phyloP scores from a whole-genome alignment of 2,888 invertebrate species.

The Lypha dubia region DNA sequence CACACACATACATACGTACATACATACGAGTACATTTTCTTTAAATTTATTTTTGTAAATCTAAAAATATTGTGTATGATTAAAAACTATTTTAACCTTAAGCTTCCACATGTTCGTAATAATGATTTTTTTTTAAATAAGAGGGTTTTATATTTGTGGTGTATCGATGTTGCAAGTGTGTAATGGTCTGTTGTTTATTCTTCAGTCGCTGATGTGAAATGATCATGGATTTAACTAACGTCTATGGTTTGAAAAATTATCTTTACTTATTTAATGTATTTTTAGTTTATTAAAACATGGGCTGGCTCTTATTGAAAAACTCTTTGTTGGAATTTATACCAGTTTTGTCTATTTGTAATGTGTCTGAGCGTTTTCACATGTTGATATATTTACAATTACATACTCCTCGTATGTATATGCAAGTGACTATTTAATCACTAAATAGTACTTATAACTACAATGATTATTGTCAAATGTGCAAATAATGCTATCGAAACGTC shows the following conservation, averaged over 20 bases:
- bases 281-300: no score
- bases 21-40: no score
- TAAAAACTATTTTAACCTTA: not conserved
- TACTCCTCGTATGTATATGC: not conserved
- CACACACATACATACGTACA: no score
- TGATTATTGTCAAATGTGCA: conserved; percentile 32
- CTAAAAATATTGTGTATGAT: not conserved
- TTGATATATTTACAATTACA: not conserved
- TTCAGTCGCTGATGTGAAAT: no score
- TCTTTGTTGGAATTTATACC: not conserved
- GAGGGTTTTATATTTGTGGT: no score
- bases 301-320: not conserved
- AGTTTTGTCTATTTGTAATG: not conserved
- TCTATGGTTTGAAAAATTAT: no score
- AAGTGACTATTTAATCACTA: conserved; percentile 9
- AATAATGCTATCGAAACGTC: conserved; percentile 23
- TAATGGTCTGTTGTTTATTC: no score
- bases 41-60: not conserved
- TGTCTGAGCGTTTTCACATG: not conserved
- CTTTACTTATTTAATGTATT: no score
- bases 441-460: conserved; percentile 14
- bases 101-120: not conserved
- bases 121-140: no score
- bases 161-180: no score
- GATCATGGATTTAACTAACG: no score